Evolutionary conservation across 2,888 invertebrate species (phyloP), one percentile per base, ranked within the genome.

Genomic region (Ochlodes sylvanus): DNA sequence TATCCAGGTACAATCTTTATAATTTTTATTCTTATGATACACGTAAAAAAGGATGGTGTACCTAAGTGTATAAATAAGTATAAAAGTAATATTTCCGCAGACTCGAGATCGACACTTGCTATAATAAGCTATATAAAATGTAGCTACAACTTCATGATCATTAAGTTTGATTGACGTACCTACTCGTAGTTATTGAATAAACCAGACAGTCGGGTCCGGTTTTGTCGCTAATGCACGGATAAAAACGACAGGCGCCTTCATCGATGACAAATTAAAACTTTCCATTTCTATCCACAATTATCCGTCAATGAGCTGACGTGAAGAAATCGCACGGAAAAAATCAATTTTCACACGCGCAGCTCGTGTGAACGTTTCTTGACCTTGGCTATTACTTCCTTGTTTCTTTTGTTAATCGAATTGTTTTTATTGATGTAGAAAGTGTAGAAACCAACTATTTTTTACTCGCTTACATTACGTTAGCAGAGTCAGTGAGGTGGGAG

Each of bases 231-330:
- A 55, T 55, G 55, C 34, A 34, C 32, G 34, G 56, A 34, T 54
- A 50, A 54, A 41, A 66, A 19, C 60, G 14, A 32, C 58, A 41
- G 32, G 44, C 55, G 60, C 60, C 42, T 61, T 61, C 60, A 67
- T 67, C 41, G 66, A 67, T 61, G 58, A 42, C 65, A 61, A 61
- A 67, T 67, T 67, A 61, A 67, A 67, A 67, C 66, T 67, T 67
- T 67, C 66, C 60, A 61, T 67, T 67, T 67, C 60, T 55, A 60
- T 67, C 60, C 34, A 60, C 66, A 67, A 67, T 67, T 67, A 61
- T 44, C 41, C 42, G 34, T 60, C 66, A 58, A 67, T 61, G 60
- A 44, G 66, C 27, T 19, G 56, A 64, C 50, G 66, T 67, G 60
- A 67, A 58, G 60, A 60, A n/a, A 52, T 67, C 60, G 66, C 54